Percentiles rank a stretch among this genome's conserved stretches.
Evolutionary conservation across 2,888 invertebrate genomes (phyloP).

Genomic region (Cephonodes hylas): DNA sequence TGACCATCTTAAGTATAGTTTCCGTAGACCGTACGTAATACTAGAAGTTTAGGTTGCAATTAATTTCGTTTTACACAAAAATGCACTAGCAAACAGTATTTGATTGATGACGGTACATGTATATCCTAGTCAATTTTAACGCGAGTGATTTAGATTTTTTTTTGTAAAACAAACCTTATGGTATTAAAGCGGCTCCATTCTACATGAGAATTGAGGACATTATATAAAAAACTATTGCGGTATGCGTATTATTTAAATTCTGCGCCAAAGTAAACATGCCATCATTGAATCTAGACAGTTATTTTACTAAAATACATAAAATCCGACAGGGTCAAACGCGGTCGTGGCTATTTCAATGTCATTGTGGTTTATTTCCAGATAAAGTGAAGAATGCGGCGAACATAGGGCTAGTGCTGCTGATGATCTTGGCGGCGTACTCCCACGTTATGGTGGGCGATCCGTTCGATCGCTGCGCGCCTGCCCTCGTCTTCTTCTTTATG

Average conservation of each 20-base stretch:
- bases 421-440: slow-evolving; percentile 94
- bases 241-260: not conserved
- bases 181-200: too few relatives aligned
- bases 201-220: too few relatives aligned
- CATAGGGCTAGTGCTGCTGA: slow-evolving; percentile 89
- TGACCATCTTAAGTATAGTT: too few relatives aligned
- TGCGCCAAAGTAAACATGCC: not conserved
- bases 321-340: not conserved
- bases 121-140: too few relatives aligned
- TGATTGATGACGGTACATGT: too few relatives aligned
- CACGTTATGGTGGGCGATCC: slow-evolving; percentile 96
- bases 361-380: slow-evolving; percentile 81
- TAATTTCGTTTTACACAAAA: too few relatives aligned
- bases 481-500: slow-evolving; percentile 96
- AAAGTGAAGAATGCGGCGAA: slow-evolving; percentile 95
- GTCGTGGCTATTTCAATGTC: not conserved
- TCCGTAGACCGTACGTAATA: too few relatives aligned
- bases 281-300: not conserved
- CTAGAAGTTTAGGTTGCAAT: too few relatives aligned
- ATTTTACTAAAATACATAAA: not conserved
- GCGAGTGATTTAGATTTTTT: too few relatives aligned
- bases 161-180: too few relatives aligned
- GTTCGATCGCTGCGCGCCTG: slow-evolving; percentile 94
- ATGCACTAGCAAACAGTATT: too few relatives aligned
- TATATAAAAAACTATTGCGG: too few relatives aligned